These are phyloP conservation scores for Myzus persicae DNA, from an alignment of 1,140 invertebrate genomes.

Conservation along the genomic window DNA sequence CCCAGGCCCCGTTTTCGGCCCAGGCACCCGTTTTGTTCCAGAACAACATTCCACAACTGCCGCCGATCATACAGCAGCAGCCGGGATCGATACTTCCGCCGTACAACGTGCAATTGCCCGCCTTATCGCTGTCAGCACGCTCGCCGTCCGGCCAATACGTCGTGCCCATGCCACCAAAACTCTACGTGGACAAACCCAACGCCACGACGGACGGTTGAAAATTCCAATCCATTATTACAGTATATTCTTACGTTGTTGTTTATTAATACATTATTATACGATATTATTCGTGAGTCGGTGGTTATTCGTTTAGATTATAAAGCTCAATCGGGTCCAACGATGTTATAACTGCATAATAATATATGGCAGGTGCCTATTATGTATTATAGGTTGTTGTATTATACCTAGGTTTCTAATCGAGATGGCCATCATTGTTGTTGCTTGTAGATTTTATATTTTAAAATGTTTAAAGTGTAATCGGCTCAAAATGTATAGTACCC, in stretches of 20 bases:
- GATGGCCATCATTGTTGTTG: no score
- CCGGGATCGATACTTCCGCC: constrained; percentile 6
- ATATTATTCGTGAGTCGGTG: no score
- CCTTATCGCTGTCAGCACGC: background rate
- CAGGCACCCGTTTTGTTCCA: background rate
- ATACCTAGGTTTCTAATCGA: no score
- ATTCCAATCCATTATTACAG: background rate
- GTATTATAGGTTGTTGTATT: no score
- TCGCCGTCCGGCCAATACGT: constrained; percentile 58
- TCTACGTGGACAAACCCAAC: constrained; percentile 60
- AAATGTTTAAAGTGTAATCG: no score
- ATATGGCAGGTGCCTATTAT: no score
- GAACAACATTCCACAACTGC: constrained; percentile 5
- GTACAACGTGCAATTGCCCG: constrained; percentile 45
- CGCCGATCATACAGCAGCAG: background rate
- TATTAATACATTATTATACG: background rate
- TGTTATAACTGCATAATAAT: no score
- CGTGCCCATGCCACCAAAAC: constrained; percentile 59
- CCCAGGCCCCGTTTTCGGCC: background rate
- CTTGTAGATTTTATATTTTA: no score
- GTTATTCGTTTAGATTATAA: no score
- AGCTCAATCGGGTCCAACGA: no score
- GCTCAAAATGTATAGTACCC: no score
- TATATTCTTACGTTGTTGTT: background rate
- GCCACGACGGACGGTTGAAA: constrained; percentile 15